Base-by-base conservation (phyloP, 2,888 invertebrate species). In the Dasysyrphus albostriatus region DNA sequence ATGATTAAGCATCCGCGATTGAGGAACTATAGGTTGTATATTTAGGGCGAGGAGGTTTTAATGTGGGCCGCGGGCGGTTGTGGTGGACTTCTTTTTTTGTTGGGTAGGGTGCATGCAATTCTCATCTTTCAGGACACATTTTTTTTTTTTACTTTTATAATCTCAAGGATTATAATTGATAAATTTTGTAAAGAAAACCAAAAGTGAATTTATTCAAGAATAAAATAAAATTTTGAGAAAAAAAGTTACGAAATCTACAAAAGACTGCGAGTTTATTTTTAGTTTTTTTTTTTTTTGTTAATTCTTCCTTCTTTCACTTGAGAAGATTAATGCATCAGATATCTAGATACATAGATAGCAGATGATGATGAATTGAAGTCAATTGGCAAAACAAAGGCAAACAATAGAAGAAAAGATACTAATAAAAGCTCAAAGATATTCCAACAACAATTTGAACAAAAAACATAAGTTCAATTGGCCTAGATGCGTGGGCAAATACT, bases 1-100 rank as follows among this genome's bases (percentile, higher is more conserved):
- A 83, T 91, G 91, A 91, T 91, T 74, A 90, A 90, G 82, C 92
- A 92, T 91, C 92, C 92, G 77, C 91, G 90, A 70, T 89, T 92
- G 73, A 91, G 91, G 88, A 92, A 92, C 72, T 92, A 92, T 83
- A 90, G 90, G 19, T 76, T 79, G 58, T 80, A 54, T 44, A 29
- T 88, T 5, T 83, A 29, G 44, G 44, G 24, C 24, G 24, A 24
- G 24, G 59, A 1, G 44, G 32, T 44, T 8, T 44, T 29, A 19
- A 47, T 16, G 14, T 5, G 39, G 1, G 7, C n/a, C 0, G 9
- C 16, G 4, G 49, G n/a, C 9, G 44, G 8, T 51, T 29, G 37
- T 79, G 65, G 59, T 76, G 61, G 72, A 42, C 39, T 61, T 63
- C 10, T 47, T 44, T 9, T 47, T 24, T 9, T n/a, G 69, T n/a